Evolutionary conservation across 2,888 invertebrate species (phyloP).

Genomic region (Nomada ruficornis): DNA sequence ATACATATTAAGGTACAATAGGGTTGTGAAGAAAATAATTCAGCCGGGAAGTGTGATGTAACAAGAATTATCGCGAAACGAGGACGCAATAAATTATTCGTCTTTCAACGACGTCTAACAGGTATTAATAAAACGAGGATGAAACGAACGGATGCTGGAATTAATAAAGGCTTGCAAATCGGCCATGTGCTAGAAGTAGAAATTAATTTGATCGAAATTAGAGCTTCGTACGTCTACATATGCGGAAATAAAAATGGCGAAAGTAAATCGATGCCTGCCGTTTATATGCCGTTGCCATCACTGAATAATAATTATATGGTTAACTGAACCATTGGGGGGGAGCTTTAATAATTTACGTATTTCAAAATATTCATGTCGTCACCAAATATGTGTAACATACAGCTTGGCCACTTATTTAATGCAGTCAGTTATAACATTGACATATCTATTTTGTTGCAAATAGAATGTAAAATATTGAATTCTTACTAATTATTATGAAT

Average conservation of each 20-base stretch:
- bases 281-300: background rate
- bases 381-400: no score
- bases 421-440: background rate
- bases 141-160: background rate
- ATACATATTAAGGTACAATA: no score
- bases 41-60: no score
- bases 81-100: slow-evolving; percentile 20
- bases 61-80: background rate
- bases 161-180: slow-evolving; percentile 38
- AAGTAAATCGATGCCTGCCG: slow-evolving; percentile 15
- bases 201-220: slow-evolving; percentile 9
- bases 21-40: no score
- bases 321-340: background rate
- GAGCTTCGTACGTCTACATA: background rate
- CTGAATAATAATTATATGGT: slow-evolving; percentile 26
- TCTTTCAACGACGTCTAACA: background rate
- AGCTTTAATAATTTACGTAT: background rate
- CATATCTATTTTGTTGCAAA: no score
- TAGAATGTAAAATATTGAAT: no score
- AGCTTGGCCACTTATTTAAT: background rate
- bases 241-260: slow-evolving; percentile 5
- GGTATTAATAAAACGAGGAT: background rate
- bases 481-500: background rate
- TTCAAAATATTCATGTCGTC: background rate
- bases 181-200: slow-evolving; percentile 22